Evolutionary conservation across 2,797 vertebrate species (phyloP).

Genomic region (Amphiprion clarkii): DNA sequence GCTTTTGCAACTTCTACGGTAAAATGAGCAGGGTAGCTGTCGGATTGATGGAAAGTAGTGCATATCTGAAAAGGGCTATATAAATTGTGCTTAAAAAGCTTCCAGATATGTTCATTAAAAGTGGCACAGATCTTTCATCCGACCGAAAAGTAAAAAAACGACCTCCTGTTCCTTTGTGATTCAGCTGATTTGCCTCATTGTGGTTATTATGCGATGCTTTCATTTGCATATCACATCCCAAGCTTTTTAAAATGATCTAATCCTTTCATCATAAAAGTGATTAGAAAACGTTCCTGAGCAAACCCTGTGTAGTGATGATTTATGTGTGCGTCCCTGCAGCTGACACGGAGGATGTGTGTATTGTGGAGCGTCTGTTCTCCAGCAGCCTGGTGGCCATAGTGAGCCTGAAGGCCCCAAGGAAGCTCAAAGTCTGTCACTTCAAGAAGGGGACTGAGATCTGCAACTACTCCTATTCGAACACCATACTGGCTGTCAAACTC

Average conservation of each 20-base stretch:
- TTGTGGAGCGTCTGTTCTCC: constrained; percentile 98
- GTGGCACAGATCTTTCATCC: too few relatives aligned
- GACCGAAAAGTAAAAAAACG: too few relatives aligned
- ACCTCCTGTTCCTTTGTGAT: neutral
- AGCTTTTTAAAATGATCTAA: neutral
- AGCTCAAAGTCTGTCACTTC: constrained; percentile 99
- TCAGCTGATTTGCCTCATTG: neutral
- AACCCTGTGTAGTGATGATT: neutral
- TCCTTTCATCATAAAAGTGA: neutral
- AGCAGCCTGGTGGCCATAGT: constrained; percentile 98
- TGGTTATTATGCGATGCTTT: neutral
- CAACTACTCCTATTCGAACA: constrained; percentile 99
- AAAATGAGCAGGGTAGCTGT: too few relatives aligned
- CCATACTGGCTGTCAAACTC: constrained; percentile 97
- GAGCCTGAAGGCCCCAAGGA: constrained; percentile 97
- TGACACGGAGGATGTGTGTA: constrained; percentile 98
- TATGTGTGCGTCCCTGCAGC: constrained; percentile 78
- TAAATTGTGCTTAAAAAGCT: neutral
- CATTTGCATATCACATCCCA: neutral
- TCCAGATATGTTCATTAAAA: neutral
- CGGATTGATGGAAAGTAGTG: too few relatives aligned
- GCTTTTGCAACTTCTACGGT: too few relatives aligned
- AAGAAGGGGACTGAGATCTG: constrained; percentile 99
- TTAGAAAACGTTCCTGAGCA: neutral
- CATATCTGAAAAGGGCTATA: too few relatives aligned